Evolutionary conservation across 2,888 invertebrate species (phyloP).

Genomic region (Coleophora flavipennella): DNA sequence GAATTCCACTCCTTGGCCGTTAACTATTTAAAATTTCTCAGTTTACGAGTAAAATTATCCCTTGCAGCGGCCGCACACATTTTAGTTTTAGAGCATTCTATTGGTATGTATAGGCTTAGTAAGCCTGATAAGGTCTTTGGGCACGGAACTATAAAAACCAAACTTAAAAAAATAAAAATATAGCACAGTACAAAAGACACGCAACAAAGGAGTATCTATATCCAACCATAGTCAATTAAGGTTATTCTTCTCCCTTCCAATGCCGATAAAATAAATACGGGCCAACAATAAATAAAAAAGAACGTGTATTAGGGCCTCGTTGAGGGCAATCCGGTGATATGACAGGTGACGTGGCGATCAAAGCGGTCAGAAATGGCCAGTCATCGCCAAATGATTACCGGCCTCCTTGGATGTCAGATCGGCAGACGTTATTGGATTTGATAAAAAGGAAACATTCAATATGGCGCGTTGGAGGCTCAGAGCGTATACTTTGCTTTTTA

Average conservation of each 20-base stretch:
- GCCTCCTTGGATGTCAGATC: conserved; percentile 37
- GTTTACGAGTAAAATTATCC: no score
- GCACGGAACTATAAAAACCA: no score
- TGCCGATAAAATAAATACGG: conserved; percentile 47
- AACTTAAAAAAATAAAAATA: conserved; percentile 14
- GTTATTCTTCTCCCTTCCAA: conserved; percentile 28
- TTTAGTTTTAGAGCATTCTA: no score
- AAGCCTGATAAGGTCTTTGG: no score
- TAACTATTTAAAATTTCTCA: no score
- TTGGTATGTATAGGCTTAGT: no score
- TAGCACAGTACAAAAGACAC: conserved; percentile 11
- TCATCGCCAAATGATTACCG: conserved; percentile 57
- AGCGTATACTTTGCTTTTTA: no score
- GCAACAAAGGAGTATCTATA: conserved; percentile 18
- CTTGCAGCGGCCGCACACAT: no score
- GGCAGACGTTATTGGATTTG: conserved; percentile 27
- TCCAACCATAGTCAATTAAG: conserved; percentile 39
- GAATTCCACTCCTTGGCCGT: no score
- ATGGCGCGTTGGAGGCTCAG: no score
- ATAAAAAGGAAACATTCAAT: conserved; percentile 24
- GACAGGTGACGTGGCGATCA: conserved; percentile 58
- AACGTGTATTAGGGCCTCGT: conserved; percentile 27
- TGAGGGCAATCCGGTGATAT: conserved; percentile 47
- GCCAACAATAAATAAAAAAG: conserved; percentile 34
- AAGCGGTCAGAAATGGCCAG: conserved; percentile 43